These are phyloP conservation scores for Platycercus adscitus DNA, from an alignment of 2,113 vertebrate species.

Conservation along the genomic window DNA sequence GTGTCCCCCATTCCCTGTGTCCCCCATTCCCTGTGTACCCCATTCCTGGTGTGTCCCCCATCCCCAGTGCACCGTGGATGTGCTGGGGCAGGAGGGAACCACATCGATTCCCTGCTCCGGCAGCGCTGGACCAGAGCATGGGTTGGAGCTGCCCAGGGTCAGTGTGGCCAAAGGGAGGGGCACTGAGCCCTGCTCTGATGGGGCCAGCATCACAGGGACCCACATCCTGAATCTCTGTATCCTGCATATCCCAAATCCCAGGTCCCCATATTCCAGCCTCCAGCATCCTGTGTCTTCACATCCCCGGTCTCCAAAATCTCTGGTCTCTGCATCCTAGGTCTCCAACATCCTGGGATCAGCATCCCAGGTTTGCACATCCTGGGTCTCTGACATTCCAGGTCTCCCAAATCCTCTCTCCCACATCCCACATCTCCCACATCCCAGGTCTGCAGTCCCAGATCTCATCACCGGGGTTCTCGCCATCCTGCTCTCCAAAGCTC, in stretches of 20 bases:
- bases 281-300: background rate
- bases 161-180: background rate
- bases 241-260: background rate
- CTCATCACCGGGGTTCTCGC: background rate
- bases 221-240: background rate
- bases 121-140: background rate
- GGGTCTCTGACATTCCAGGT: background rate
- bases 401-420: background rate
- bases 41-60: fast-evolving
- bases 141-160: background rate
- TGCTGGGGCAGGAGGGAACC: background rate
- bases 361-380: background rate
- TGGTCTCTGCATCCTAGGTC: background rate
- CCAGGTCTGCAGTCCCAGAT: background rate
- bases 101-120: fast-evolving
- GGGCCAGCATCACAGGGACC: fast-evolving
- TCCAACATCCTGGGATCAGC: background rate
- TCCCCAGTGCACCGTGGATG: fast-evolving
- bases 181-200: background rate
- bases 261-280: background rate
- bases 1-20: background rate
- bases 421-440: background rate
- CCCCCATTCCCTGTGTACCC: background rate
- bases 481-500: background rate
- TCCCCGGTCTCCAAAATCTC: background rate